These are phyloP conservation scores for Pristionchus maxplancki DNA, from an alignment of 2,888 invertebrate species.

Conservation along the genomic window DNA sequence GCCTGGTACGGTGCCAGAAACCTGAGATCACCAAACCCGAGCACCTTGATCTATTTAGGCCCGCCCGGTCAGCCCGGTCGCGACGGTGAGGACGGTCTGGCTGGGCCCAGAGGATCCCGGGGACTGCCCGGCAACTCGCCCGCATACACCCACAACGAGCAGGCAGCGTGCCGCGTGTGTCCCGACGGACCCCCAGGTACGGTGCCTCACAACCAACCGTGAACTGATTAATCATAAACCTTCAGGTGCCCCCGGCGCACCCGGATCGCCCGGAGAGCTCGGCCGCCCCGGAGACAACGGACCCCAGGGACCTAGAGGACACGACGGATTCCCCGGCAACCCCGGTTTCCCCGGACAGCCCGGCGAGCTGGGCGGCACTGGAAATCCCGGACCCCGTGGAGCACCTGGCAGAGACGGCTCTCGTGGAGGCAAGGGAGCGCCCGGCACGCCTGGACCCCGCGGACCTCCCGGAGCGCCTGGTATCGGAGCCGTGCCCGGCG, in stretches of 20 bases:
- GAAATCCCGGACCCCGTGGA: conserved; percentile 60
- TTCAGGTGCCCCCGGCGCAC: conserved; percentile 67
- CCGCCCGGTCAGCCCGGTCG: conserved; percentile 59
- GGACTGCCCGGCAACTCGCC: conserved; percentile 49
- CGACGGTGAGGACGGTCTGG: conserved; percentile 67
- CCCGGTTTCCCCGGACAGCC: conserved; percentile 58
- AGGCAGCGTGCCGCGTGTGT: background rate
- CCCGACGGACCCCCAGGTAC: conserved; percentile 21
- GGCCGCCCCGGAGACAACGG: conserved; percentile 57
- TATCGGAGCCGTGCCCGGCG: background rate
- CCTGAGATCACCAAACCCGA: background rate
- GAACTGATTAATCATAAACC: background rate
- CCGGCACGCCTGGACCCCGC: conserved; percentile 42
- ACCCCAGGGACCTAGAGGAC: conserved; percentile 68
- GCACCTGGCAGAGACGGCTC: background rate
- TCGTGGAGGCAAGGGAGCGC: conserved; percentile 45
- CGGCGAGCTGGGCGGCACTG: conserved; percentile 24
- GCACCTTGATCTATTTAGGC: background rate
- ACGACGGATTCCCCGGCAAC: conserved; percentile 60
- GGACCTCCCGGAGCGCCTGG: conserved; percentile 47
- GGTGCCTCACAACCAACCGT: too few relatives aligned
- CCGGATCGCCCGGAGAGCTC: conserved; percentile 50
- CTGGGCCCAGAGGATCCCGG: conserved; percentile 66
- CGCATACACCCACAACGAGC: conserved; percentile 27
- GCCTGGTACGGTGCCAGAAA: conserved; percentile 26